Evolutionary conservation across 2,888 invertebrate genomes (phyloP).

Genomic region (Noctuana brunneofusca): DNA sequence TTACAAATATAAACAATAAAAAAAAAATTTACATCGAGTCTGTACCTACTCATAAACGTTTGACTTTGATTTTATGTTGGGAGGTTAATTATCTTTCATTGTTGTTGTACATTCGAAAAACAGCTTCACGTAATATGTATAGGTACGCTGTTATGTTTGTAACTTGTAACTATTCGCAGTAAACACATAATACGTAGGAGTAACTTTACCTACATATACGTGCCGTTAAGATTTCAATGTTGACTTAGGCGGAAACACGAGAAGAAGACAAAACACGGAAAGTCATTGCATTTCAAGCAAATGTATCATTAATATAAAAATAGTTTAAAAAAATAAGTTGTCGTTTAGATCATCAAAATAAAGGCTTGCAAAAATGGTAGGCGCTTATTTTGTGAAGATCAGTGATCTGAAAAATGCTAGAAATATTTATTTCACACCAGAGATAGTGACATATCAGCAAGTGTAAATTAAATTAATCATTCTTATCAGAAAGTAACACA

Average conservation of each 20-base stretch:
- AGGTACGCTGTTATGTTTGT: neutral
- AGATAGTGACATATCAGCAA: neutral
- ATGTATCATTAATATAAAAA: no score
- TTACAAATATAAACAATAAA: neutral
- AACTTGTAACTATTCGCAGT: neutral
- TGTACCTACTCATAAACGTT: neutral
- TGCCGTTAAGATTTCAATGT: neutral
- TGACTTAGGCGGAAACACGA: no score
- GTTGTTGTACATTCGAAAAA: slow-evolving; percentile 10
- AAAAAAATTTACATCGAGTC: neutral
- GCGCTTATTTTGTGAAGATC: neutral
- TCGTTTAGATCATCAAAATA: no score
- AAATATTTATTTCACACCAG: neutral
- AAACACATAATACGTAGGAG: neutral
- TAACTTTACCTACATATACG: neutral
- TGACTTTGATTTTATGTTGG: slow-evolving; percentile 24
- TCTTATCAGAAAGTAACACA: slow-evolving; percentile 6
- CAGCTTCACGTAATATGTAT: neutral
- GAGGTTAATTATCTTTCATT: neutral
- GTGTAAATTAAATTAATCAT: neutral
- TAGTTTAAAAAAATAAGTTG: no score
- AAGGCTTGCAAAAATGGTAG: no score
- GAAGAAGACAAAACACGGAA: no score
- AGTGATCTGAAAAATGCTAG: neutral
- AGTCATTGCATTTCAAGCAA: no score